These are phyloP conservation scores for Salmo trutta DNA, from an alignment of 2,797 vertebrate species.

Conservation along the genomic window DNA sequence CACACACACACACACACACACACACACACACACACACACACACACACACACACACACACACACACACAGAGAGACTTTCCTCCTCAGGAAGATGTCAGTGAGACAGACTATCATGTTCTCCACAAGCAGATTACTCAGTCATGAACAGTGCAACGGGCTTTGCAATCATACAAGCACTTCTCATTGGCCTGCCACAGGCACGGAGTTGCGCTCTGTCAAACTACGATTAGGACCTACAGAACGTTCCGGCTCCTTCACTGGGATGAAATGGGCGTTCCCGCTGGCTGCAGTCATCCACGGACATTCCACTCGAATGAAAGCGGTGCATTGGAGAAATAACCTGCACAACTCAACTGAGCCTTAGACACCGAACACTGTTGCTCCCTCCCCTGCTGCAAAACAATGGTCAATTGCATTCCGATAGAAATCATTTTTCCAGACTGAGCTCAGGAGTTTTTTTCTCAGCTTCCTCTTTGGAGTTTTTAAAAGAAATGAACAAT, in stretches of 20 bases:
- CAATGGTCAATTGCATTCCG: background rate
- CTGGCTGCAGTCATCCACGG: background rate
- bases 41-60: background rate
- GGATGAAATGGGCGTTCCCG: background rate
- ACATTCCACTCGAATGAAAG: background rate
- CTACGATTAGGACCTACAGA: background rate
- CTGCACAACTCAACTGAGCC: background rate
- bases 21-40: background rate
- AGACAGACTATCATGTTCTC: background rate
- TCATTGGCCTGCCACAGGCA: background rate
- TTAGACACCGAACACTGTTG: too few relatives aligned
- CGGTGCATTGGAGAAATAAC: background rate
- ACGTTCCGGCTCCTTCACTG: background rate
- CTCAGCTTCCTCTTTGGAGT: background rate
- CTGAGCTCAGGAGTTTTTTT: background rate
- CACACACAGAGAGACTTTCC: background rate
- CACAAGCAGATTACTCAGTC: background rate
- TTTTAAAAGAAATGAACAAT: background rate
- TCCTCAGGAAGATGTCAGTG: background rate
- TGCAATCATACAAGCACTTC: background rate
- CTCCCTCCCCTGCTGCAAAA: background rate
- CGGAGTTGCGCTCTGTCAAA: background rate
- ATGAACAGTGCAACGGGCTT: background rate
- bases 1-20: background rate
- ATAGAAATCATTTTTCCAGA: background rate